Percentiles rank a stretch among this genome's conserved stretches.
These are phyloP conservation scores for Toxostoma redivivum DNA, from an alignment of 2,113 vertebrate species.

Conservation along the genomic window DNA sequence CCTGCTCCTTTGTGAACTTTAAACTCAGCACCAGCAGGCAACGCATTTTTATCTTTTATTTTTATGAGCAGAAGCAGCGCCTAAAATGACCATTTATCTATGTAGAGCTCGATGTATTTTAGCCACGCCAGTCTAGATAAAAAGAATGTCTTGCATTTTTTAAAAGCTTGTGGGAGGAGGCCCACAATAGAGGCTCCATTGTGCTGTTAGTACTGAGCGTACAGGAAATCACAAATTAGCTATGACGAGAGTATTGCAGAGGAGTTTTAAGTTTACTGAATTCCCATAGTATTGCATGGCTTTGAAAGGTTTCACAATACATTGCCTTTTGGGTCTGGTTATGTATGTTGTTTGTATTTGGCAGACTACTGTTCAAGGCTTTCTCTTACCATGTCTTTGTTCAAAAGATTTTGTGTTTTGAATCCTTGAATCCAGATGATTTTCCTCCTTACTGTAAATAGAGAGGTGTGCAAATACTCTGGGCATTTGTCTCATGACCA, in stretches of 20 bases:
- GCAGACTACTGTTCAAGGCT: background rate
- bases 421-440: background rate
- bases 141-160: slow-evolving; percentile 57
- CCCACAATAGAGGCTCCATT: slow-evolving; percentile 58
- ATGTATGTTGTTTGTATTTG: background rate
- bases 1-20: background rate
- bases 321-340: background rate
- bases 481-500: slow-evolving; percentile 9
- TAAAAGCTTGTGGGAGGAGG: slow-evolving; percentile 54
- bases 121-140: slow-evolving; percentile 44
- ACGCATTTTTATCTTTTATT: background rate
- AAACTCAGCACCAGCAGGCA: background rate
- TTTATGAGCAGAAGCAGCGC: background rate
- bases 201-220: slow-evolving; percentile 38
- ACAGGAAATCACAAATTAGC: slow-evolving; percentile 66
- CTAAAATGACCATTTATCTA: slow-evolving; percentile 33
- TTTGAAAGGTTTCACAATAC: slow-evolving; percentile 21
- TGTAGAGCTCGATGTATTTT: slow-evolving; percentile 16
- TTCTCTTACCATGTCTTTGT: background rate
- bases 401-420: background rate
- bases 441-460: background rate
- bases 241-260: slow-evolving; percentile 26
- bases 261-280: slow-evolving; percentile 48
- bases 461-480: background rate
- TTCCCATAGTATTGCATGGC: slow-evolving; percentile 12